phyloP scores from a whole-genome alignment of 2,888 invertebrate species.

The Monoplex corrugatus region DNA sequence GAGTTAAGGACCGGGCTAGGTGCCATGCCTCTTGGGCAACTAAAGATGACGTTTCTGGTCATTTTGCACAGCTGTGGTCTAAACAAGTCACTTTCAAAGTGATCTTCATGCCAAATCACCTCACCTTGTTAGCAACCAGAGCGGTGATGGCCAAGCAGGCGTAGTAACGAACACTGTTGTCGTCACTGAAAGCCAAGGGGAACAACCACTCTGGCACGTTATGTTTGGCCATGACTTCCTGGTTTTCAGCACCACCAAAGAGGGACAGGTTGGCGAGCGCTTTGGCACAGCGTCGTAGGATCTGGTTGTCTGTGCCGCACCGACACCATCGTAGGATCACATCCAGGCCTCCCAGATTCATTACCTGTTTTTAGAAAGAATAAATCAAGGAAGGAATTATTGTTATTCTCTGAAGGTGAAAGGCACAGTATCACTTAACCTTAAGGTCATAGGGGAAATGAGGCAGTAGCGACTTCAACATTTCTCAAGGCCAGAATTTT shows the following conservation, averaged over 20 bases:
- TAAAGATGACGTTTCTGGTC: no score
- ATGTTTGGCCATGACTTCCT: conserved; percentile 93
- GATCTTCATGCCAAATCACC: background rate
- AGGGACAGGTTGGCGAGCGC: conserved; percentile 97
- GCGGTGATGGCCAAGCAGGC: conserved; percentile 98
- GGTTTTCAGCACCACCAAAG: conserved; percentile 98
- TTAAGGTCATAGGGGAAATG: no score
- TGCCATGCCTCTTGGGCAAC: no score
- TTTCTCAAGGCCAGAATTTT: no score
- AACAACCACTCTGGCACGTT: conserved; percentile 92
- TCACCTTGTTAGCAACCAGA: conserved; percentile 92
- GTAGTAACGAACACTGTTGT: conserved; percentile 92
- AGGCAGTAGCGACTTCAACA: no score
- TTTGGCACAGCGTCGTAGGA: conserved; percentile 96
- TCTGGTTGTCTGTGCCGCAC: conserved; percentile 91
- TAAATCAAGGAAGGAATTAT: no score
- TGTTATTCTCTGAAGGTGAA: background rate
- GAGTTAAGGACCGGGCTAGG: no score
- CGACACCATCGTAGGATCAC: conserved; percentile 97
- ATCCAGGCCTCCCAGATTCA: conserved; percentile 94
- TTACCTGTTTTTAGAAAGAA: conserved; percentile 83
- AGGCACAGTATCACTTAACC: no score
- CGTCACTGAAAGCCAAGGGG: conserved; percentile 96
- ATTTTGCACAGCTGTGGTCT: no score
- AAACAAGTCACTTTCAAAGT: background rate